Base-by-base conservation (phyloP, 2,797 vertebrate genomes). In the Labeo calbasu region DNA sequence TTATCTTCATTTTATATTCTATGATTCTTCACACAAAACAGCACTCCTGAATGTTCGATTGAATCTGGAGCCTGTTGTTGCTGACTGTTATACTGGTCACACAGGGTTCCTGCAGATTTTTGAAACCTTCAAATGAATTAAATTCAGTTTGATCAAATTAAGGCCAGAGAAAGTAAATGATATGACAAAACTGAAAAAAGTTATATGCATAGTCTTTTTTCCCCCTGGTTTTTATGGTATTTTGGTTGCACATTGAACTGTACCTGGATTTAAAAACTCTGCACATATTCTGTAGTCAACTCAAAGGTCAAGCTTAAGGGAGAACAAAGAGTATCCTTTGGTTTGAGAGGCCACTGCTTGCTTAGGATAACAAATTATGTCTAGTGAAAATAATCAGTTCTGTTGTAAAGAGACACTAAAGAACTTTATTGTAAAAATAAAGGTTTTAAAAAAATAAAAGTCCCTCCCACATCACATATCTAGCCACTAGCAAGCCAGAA, bases 1-100 rank as follows among this genome's bases (percentile, higher is more conserved):
- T 93, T 4, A 88, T 94, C 0, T 97, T 95, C 81, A 0, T 97
- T 96, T 0, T 97, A 94, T 3, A 66, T 96, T 0, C 96, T 96
- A 12, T 93, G 92, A 25, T 0, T 50, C 0, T 86, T 96, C 0
- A 94, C 94, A 4, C 53, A 1, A 0, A 83, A 32, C 32, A 32
- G 4, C 4, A 32, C 32, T 4, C 2, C 86, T 95, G 84, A 97
- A 96, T 40, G 21, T 95, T 14, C 6, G 97, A 23, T 93, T 92
- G 46, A 89, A 86, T 6, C 0, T 2, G 0, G 48, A 93, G 63
- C 59, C 3, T 2, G 83, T 88, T 1, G 7, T 92, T 95, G 93
- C 53, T 36, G 77, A 3, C 1, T 79, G 3, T 59, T 94, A 25
- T 86, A 90, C 14, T 50, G 55, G 75, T 57, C 79, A 0, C 81